Conservation (phyloP, 2,113 vertebrate species). For the Chiloscyllium plagiosum region DNA sequence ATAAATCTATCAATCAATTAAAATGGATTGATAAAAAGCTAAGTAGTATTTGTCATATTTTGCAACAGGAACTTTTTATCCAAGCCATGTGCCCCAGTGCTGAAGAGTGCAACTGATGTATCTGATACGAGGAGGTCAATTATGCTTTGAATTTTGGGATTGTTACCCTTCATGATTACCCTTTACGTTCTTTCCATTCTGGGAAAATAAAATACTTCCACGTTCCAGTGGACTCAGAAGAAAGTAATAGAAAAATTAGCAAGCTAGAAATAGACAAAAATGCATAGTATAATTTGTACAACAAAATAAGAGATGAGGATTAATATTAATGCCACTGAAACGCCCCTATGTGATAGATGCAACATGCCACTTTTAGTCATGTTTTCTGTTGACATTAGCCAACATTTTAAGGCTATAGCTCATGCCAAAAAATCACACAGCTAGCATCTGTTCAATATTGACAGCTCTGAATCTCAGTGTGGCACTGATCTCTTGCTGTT, state of each 20-base stretch:
- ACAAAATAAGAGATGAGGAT: neutral
- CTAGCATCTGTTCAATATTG: conserved; percentile 29
- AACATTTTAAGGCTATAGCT: neutral
- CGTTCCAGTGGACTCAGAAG: neutral
- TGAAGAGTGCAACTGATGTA: neutral
- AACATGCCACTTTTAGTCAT: conserved; percentile 5
- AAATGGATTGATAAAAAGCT: neutral
- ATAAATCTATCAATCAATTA: neutral
- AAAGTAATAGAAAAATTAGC: neutral
- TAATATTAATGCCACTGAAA: neutral
- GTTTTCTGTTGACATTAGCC: conserved; percentile 10
- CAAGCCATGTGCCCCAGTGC: neutral
- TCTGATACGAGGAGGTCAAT: neutral
- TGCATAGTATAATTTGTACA: neutral
- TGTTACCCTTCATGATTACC: neutral
- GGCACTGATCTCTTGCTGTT: neutral
- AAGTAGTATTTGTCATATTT: neutral
- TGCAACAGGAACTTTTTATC: neutral
- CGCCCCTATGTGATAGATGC: neutral
- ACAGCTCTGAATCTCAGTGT: conserved; percentile 24
- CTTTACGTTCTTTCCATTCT: neutral
- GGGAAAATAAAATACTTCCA: neutral
- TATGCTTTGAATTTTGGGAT: neutral
- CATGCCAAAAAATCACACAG: conserved; percentile 14
- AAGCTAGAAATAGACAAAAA: neutral